Percentiles rank a stretch among this genome's conserved stretches.
Evolutionary conservation across 1,140 invertebrate genomes (phyloP).

Genomic region (Lordiphosa collinella): DNA sequence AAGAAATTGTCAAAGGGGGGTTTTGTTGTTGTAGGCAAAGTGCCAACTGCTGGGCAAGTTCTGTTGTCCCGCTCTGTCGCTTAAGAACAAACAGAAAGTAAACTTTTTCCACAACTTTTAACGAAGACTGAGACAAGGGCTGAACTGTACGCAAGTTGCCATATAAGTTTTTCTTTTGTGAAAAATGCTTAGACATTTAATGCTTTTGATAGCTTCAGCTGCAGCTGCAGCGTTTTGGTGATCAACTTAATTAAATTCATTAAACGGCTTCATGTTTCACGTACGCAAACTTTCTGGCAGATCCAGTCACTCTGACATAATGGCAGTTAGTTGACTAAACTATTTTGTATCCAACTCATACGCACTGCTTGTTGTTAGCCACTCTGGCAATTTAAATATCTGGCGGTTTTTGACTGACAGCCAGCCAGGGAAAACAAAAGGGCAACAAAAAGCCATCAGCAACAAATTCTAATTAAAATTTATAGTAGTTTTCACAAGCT

Average conservation of each 20-base stretch:
- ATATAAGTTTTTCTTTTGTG: constrained; percentile 31
- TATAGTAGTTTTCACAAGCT: constrained; percentile 10
- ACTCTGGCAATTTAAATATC: constrained; percentile 40
- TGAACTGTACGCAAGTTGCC: no score
- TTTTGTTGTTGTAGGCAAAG: constrained; percentile 8
- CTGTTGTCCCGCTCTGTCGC: no score
- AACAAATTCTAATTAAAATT: constrained; percentile 40
- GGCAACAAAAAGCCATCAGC: background rate
- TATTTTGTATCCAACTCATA: constrained; percentile 11
- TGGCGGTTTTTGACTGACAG: constrained; percentile 16
- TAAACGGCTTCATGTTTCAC: constrained; percentile 37
- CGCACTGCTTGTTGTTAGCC: constrained; percentile 22
- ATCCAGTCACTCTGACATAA: no score
- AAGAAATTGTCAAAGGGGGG: background rate
- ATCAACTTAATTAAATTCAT: constrained; percentile 55
- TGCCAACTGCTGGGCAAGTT: no score
- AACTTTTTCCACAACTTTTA: no score
- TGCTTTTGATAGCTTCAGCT: constrained; percentile 21
- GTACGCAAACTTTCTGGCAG: constrained; percentile 22
- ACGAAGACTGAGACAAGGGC: no score
- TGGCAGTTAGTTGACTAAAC: no score
- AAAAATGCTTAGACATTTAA: constrained; percentile 36
- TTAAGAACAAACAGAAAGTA: no score
- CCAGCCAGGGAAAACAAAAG: background rate
- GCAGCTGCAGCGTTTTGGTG: constrained; percentile 34